Base-by-base conservation (phyloP, 2,888 invertebrate genomes). In the Pammene aurita region DNA sequence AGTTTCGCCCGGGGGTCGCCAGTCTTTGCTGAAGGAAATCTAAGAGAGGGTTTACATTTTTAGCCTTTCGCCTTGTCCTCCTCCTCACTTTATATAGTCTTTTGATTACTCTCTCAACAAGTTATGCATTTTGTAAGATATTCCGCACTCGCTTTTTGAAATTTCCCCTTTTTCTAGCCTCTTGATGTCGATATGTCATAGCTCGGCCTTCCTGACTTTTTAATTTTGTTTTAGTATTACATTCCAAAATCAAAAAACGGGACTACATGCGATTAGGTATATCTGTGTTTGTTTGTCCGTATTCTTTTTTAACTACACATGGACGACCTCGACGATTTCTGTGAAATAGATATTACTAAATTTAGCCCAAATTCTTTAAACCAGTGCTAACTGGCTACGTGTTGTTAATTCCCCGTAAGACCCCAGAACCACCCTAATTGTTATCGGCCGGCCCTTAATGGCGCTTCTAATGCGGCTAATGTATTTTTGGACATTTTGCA, bases 101-200 rank as follows among this genome's bases (percentile, higher is more conserved):
- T 92, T 92, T 92, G 92, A 92, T 92, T 92, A 91, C 91, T 88
- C 90, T 90, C 87, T 89, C 90, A 91, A 90, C 90, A 90, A 92
- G 91, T 90, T 92, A 91, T 92, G 91, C 90, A 92, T 91, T 91
- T 90, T 91, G 89, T 90, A 90, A 86, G 89, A 86, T 87, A 81
- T 82, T 84, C 80, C 82, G 80, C 81, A 44, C 77, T 76, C 80
- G 83, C 80, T 85, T 86, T 88, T 86, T 88, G 76, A 88, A 84
- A 82, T 81, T 86, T 81, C 81, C 79, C 81, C 85, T 88, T 84
- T 85, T 34, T n/a, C 41, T 57, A 38, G n/a, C 13, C 14, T 63
- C 56, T 38, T 41, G 5, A 48, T 48, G n/a, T 46, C 18, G 38
- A 48, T 64, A 46, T 9, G 16, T 60, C 35, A 35, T 16, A 7